Conservation (phyloP, 2,113 vertebrate species). For the Anseranas semipalmata region DNA sequence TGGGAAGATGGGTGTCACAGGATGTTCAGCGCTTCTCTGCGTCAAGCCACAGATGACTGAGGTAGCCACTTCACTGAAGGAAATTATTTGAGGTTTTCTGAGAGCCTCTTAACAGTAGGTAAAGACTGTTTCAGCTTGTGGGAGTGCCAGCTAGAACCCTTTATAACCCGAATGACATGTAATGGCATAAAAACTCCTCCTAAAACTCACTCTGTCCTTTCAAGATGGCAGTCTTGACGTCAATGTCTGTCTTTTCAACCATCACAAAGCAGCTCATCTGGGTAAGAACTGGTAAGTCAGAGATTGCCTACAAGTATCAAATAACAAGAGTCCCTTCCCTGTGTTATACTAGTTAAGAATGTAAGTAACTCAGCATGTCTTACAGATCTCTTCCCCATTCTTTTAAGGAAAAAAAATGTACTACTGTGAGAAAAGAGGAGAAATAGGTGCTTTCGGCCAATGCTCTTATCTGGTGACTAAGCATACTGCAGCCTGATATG, state of each 20-base stretch:
- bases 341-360: background rate
- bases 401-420: background rate
- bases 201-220: background rate
- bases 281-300: background rate
- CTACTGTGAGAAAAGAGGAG: background rate
- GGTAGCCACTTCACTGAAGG: constrained; percentile 44
- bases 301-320: background rate
- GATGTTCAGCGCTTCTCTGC: background rate
- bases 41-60: constrained; percentile 32
- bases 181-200: constrained; percentile 28
- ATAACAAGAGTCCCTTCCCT: background rate
- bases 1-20: background rate
- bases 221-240: background rate
- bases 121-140: constrained; percentile 39
- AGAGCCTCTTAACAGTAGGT: constrained; percentile 46
- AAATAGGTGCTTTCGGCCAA: constrained; percentile 7
- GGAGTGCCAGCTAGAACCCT: constrained; percentile 32
- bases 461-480: constrained; percentile 40
- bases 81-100: constrained; percentile 59
- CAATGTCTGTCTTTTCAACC: background rate
- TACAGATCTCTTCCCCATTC: background rate
- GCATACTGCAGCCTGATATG: constrained; percentile 45
- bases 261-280: background rate
- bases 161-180: constrained; percentile 22
- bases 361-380: background rate